These are phyloP conservation scores for Drosophila prosaltans DNA, from an alignment of 1,140 invertebrate genomes.

Conservation along the genomic window DNA sequence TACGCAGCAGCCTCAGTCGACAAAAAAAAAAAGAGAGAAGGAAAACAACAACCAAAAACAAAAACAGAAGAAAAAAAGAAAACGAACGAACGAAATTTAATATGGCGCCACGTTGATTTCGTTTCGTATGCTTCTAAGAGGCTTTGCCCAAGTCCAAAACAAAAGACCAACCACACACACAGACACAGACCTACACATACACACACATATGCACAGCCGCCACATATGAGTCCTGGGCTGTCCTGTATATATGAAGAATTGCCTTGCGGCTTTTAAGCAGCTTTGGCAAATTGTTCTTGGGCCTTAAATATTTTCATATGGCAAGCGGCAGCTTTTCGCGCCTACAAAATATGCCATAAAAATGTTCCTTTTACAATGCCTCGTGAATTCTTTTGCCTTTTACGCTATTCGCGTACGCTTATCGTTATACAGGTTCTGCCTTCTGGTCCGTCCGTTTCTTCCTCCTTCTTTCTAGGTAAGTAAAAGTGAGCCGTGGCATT, in stretches of 20 bases:
- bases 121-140: slow-evolving; percentile 52
- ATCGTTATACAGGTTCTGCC: slow-evolving; percentile 18
- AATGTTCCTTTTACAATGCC: slow-evolving; percentile 33
- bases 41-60: neutral
- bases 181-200: slow-evolving; percentile 14
- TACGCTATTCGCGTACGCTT: neutral
- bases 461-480: slow-evolving; percentile 5
- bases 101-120: slow-evolving; percentile 65
- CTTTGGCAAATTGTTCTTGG: slow-evolving; percentile 58
- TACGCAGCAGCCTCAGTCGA: slow-evolving; percentile 17
- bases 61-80: neutral
- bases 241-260: slow-evolving; percentile 6
- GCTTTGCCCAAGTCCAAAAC: slow-evolving; percentile 62
- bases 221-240: slow-evolving; percentile 42
- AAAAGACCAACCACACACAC: slow-evolving; percentile 40
- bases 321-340: slow-evolving; percentile 49
- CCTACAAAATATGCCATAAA: slow-evolving; percentile 61
- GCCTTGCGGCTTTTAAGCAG: slow-evolving; percentile 67
- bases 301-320: slow-evolving; percentile 63
- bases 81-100: slow-evolving; percentile 52
- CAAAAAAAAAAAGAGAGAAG: slow-evolving; percentile 27
- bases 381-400: slow-evolving; percentile 30
- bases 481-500: slow-evolving; percentile 30
- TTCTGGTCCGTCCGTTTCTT: too few relatives aligned
- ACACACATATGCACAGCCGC: slow-evolving; percentile 22